Evolutionary conservation across 2,797 vertebrate species (phyloP), one percentile per base, ranked within the genome.

Genomic region (Acanthurus tractus): DNA sequence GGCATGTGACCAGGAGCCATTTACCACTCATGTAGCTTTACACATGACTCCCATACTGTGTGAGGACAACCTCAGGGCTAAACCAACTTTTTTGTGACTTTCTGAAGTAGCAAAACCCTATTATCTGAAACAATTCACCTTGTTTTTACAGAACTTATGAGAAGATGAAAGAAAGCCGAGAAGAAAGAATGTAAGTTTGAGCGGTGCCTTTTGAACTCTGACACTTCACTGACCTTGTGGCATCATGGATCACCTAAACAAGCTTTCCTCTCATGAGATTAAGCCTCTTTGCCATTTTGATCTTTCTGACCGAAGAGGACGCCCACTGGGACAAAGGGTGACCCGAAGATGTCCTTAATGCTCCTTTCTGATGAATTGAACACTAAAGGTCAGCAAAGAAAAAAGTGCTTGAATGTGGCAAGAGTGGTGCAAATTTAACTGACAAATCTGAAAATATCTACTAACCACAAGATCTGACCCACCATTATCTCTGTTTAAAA

Each of bases 271-370:
- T 88, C 76, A 76, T 68, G 82, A 77, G 83, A 85, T 85, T 81
- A 76, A 89, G 63, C 81, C 82, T 85, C 62, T 86, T 70, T 80
- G 77, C 58, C 70, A 56, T 79, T 88, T 82, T 85, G 85, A 86
- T 84, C 78, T 79, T 57, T 75, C 13, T 80, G 79, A 82, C 83
- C 34, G 18, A 65, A 62, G 70, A 72, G 12, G 57, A 77, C 23
- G 67, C 85, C 82, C 76, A 29, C 68, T 70, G 87, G 74, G 87
- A 88, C 68, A 20, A 29, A 10, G 52, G 22, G 20, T 86, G 81
- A 90, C 88, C 89, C 70, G 1, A 63, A 59, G 61, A 15, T 45
- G 66, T 45, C 81, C 82, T 63, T 15, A 6, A 12, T 56, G 58
- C 75, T 38, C 49, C 4, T 2, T 49, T 57, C 57, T 79, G 74